Evolutionary conservation across 2,888 invertebrate genomes (phyloP), one percentile per base, ranked within the genome.

Genomic region (Slavum lentiscoides): DNA sequence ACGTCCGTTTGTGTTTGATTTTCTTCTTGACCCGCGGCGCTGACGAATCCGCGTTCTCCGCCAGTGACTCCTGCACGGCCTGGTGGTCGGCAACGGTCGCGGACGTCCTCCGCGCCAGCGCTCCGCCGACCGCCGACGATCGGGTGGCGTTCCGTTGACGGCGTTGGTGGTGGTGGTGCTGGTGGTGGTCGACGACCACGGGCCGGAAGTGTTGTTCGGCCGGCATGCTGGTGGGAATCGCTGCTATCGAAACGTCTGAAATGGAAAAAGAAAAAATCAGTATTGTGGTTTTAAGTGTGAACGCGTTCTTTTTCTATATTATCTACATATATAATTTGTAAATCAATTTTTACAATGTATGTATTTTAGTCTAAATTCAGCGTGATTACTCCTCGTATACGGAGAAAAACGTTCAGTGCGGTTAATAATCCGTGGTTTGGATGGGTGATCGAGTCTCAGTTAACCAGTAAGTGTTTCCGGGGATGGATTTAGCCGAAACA

Each of bases 1-100:
- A 80, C 43, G 30, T 80, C 8, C 72, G 64, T 17, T 80, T 80
- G 30, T 80, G 70, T 72, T 80, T 80, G 23, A 70, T 80, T 58
- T 80, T 80, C 21, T 80, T 80, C 58, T 80, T 80, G 9, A 70
- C 64, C 11, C 80, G 64, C 5, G 64, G 2, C 23, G 53, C 37
- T 1, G 58, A 64, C 8, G 53, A 5, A 5, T 80, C 80, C 11
- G 39, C 8, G 4, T 39, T 39, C 8, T 77, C 77, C 4, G 30
- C 13, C 58, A 17, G 5, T 17, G 19, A 13, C 4, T 64, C 70
- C 17, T 39, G 2, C 11, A 55, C 55, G 19, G 61, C 19, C 49
- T 49, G 61, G 15, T 62, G 7, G 30, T 15, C 23, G 61, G 55
- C 9, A 9, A 19, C 68, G 49, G 49, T 6, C 13, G 17, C 39